Evolutionary conservation across 2,797 vertebrate species (phyloP).

Genomic region (Centropyge bicolor): DNA sequence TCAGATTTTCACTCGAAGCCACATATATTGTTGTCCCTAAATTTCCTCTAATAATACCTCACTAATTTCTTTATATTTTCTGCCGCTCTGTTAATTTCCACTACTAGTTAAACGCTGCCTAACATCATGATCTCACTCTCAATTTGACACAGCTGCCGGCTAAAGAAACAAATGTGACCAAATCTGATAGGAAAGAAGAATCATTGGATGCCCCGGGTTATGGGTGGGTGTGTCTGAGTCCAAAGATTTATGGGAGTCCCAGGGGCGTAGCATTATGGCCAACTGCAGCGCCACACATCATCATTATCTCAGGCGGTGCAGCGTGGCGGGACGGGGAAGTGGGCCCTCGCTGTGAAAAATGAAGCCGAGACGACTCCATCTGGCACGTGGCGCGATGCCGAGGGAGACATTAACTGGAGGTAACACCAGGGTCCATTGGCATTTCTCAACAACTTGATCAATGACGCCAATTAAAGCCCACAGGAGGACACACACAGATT

Average conservation of each 20-base stretch:
- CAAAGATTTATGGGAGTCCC: constrained; percentile 75
- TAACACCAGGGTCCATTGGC: constrained; percentile 65
- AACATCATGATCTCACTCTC: not conserved
- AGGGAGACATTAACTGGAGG: constrained; percentile 77
- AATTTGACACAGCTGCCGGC: constrained; percentile 16
- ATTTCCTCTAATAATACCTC: not conserved
- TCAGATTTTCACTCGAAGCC: not conserved
- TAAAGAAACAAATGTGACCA: constrained; percentile 24
- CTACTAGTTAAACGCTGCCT: not conserved
- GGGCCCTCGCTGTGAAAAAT: constrained; percentile 67
- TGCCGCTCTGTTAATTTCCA: not conserved
- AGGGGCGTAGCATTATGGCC: constrained; percentile 56
- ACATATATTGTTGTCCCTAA: not conserved
- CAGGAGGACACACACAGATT: constrained; percentile 39
- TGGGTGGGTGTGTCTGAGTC: constrained; percentile 30
- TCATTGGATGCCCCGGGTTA: constrained; percentile 15
- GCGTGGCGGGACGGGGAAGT: constrained; percentile 30
- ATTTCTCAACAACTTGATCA: constrained; percentile 77
- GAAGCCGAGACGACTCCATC: constrained; percentile 75
- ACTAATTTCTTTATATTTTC: not conserved
- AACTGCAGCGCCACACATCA: constrained; percentile 67
- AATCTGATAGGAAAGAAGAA: constrained; percentile 21
- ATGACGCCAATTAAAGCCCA: constrained; percentile 76
- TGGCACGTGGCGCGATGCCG: constrained; percentile 65
- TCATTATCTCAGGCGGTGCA: constrained; percentile 71